These are phyloP conservation scores for Drosophila falleni DNA, from an alignment of 2,888 invertebrate species.

Conservation along the genomic window DNA sequence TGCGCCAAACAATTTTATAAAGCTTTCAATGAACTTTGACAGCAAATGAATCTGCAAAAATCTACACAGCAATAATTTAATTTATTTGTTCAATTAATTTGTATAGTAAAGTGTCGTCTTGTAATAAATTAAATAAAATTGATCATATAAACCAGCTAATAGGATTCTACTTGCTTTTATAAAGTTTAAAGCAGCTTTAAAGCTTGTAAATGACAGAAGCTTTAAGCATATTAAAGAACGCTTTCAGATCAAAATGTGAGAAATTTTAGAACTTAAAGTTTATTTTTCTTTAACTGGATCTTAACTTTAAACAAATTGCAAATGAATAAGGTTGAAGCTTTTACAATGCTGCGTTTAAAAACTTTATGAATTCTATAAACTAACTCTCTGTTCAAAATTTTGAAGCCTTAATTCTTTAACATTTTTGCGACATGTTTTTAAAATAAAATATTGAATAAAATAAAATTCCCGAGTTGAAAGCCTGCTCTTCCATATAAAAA, in stretches of 20 bases:
- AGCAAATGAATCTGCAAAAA: too few species aligned
- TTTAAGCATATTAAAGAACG: not conserved
- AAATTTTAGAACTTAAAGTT: not conserved
- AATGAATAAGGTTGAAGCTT: too few species aligned
- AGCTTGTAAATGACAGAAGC: not conserved
- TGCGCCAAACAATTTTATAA: not conserved
- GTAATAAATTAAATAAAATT: too few species aligned
- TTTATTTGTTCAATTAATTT: too few species aligned
- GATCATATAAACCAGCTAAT: not conserved
- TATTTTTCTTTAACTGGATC: not conserved
- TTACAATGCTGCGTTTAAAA: too few species aligned
- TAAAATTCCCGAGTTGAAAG: not conserved
- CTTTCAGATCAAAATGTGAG: not conserved
- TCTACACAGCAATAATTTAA: too few species aligned
- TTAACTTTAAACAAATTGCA: too few species aligned
- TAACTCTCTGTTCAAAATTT: too few species aligned
- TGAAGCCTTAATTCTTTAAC: too few species aligned
- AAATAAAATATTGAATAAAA: not conserved
- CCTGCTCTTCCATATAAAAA: not conserved
- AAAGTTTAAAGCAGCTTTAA: not conserved
- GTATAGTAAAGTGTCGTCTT: too few species aligned
- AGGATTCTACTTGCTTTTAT: not conserved
- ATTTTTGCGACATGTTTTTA: not conserved
- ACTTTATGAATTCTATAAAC: too few species aligned
- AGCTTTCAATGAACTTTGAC: slow-evolving; percentile 4